phyloP scores from a whole-genome alignment of 2,113 vertebrate species.

The Echinops telfairi region DNA sequence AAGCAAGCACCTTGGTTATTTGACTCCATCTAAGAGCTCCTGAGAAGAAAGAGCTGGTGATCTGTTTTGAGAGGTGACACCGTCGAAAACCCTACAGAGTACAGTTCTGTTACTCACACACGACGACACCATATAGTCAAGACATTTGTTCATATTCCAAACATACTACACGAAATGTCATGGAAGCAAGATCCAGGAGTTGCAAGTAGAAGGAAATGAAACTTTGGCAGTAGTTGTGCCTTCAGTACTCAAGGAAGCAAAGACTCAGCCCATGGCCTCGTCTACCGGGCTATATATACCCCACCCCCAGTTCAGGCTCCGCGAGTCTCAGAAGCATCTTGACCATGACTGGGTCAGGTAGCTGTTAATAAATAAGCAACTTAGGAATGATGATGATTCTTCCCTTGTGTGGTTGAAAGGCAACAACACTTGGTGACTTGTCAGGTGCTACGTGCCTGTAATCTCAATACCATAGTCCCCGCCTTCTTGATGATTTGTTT shows the following conservation, averaged over 20 bases:
- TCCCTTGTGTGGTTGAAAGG: not conserved
- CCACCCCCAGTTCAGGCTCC: too few species aligned
- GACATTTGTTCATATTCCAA: not conserved
- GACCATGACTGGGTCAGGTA: not conserved
- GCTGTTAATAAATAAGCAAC: too few species aligned
- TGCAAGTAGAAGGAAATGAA: not conserved
- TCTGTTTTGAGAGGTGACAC: not conserved
- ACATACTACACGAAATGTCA: not conserved
- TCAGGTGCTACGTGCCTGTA: not conserved
- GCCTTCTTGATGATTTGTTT: not conserved
- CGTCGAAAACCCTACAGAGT: not conserved
- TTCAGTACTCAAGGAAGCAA: not conserved
- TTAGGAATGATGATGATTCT: too few species aligned
- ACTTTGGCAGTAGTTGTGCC: not conserved
- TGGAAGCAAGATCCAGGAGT: not conserved
- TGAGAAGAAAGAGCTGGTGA: not conserved
- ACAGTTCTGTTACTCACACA: not conserved
- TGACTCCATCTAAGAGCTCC: not conserved
- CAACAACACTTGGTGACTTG: not conserved
- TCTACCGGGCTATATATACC: not conserved
- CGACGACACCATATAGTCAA: not conserved
- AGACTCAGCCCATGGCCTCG: accelerated
- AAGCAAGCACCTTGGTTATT: too few species aligned
- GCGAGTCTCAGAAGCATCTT: not conserved
- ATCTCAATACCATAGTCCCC: not conserved